Percentiles rank a stretch among this genome's conserved stretches.
Conservation (phyloP, 2,888 invertebrate species). For the Pterostichus madidus region DNA sequence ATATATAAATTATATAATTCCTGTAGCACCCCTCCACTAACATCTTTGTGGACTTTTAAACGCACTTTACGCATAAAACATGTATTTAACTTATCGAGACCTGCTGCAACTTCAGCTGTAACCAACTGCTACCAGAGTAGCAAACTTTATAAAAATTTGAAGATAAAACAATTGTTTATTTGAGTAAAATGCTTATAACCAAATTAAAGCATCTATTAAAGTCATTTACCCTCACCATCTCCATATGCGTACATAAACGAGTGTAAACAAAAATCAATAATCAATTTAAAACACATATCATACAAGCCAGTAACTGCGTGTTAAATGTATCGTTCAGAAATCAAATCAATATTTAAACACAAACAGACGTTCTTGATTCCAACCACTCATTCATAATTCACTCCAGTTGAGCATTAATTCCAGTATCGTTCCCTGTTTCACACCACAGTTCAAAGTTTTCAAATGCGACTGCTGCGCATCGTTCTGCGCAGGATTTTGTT, state of each 20-base stretch:
- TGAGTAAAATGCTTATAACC: no score
- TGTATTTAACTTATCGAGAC: no score
- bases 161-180: no score
- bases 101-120: no score
- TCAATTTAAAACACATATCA: conserved; percentile 33
- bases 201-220: not conserved
- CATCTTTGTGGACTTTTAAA: no score
- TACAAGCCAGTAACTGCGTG: conserved; percentile 23
- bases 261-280: conserved; percentile 40
- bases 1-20: no score
- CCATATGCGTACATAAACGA: conserved; percentile 17
- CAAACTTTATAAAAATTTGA: no score
- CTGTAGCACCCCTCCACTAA: no score
- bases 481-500: conserved; percentile 6
- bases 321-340: conserved; percentile 23
- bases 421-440: not conserved
- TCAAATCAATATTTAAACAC: conserved; percentile 35
- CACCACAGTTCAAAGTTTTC: no score
- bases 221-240: not conserved
- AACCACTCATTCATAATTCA: conserved; percentile 40
- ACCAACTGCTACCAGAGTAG: no score
- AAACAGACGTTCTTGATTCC: conserved; percentile 34
- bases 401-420: not conserved
- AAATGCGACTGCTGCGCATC: not conserved
- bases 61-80: no score